phyloP scores from a whole-genome alignment of 2,888 invertebrate genomes.

The Sialis fuliginosa region DNA sequence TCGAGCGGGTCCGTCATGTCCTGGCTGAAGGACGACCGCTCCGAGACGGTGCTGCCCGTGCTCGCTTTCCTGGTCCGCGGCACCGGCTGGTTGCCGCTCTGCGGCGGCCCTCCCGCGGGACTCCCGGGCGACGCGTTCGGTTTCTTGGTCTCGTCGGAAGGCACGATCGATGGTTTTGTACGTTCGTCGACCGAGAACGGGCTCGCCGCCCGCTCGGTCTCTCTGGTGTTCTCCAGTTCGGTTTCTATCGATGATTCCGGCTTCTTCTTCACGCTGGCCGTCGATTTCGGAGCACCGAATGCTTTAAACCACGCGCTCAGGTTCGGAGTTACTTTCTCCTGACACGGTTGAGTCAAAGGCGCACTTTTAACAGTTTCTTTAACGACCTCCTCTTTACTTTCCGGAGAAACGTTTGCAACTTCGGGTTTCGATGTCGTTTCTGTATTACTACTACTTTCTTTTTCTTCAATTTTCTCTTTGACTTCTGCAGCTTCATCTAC shows the following conservation, averaged over 20 bases:
- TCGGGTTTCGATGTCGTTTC: slow-evolving; percentile 13
- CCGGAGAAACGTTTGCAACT: slow-evolving; percentile 17
- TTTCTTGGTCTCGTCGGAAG: slow-evolving; percentile 11
- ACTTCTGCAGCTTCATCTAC: slow-evolving; percentile 23
- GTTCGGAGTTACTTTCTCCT: slow-evolving; percentile 63
- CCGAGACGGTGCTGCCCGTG: slow-evolving; percentile 64
- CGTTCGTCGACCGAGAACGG: slow-evolving; percentile 1
- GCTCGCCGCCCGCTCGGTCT: neutral
- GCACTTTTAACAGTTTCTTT: slow-evolving; percentile 14
- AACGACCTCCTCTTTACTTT: slow-evolving; percentile 13
- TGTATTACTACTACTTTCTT: slow-evolving; percentile 12
- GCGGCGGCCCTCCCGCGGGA: slow-evolving; percentile 24
- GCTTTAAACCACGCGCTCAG: slow-evolving; percentile 86
- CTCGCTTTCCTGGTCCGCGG: slow-evolving; percentile 49
- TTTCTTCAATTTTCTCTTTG: slow-evolving; percentile 25
- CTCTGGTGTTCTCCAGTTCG: neutral
- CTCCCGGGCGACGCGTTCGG: slow-evolving; percentile 18
- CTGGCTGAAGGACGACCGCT: slow-evolving; percentile 61
- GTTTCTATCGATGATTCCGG: neutral
- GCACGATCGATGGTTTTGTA: neutral
- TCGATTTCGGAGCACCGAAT: slow-evolving; percentile 64
- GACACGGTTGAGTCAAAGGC: slow-evolving; percentile 24
- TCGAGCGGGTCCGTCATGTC: slow-evolving; percentile 33
- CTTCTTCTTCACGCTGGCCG: slow-evolving; percentile 33
- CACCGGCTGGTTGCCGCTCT: slow-evolving; percentile 14